Base-by-base conservation (phyloP, 2,888 invertebrate genomes). In the Nomada ferruginata region DNA sequence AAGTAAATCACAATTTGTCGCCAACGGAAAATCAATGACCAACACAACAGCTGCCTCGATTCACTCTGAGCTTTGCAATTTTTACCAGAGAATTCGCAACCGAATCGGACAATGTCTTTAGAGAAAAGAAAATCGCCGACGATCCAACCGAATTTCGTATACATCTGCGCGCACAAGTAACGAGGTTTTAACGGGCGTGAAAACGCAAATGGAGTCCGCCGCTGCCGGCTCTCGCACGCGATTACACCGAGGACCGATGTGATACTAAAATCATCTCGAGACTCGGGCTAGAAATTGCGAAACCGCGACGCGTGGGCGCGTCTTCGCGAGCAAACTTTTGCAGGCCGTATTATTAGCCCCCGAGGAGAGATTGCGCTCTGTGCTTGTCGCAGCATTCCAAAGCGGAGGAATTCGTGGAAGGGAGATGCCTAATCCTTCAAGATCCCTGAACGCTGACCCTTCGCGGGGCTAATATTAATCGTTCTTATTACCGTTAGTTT, bases 211-310 rank as follows among this genome's bases (percentile, higher is more conserved):
- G 1, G 55, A 71, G 57, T 36, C 36, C 7, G 36, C 36, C 36
- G 7, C 36, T 36, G 13, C 42, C 23, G 20, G 23, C 50, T 55
- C 47, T 64, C 26, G 68, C 78, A 64, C 84, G 83, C 88, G 83
- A 86, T 85, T 86, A 85, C 83, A 75, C 75, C 83, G 89, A 87
- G 84, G 84, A 85, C 85, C 89, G 88, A 80, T 85, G 85, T 78
- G 81, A 88, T 86, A 92, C 92, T 92, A 88, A 91, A 90, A 88
- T 89, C 79, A 87, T 85, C 77, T 82, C 76, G 83, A 61, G 82
- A 80, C 87, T 89, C 85, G 77, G 81, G 84, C 82, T 84, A 82
- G 80, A 85, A 80, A 72, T 64, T 55, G 76, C 82, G 76, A 74
- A 86, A 84, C 70, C 63, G 82, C 82, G 82, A 72, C 64, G 87